These are phyloP conservation scores for Epsilonema sp. DNA, from an alignment of 2,888 invertebrate species.

Conservation along the genomic window DNA sequence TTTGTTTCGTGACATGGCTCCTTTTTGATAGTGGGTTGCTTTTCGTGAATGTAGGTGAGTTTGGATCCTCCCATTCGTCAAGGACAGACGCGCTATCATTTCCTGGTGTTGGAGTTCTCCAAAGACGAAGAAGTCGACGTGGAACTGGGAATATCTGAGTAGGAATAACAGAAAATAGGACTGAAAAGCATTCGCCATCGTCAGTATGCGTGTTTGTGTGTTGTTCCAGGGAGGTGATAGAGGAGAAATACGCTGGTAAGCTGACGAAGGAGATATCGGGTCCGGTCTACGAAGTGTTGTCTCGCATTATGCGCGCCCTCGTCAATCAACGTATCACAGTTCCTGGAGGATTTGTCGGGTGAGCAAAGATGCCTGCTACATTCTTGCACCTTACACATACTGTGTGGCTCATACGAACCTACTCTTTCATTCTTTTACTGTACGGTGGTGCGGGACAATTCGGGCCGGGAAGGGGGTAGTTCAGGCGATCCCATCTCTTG, in stretches of 20 bases:
- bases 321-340: slow-evolving; percentile 82
- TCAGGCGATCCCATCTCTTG: no score
- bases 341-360: slow-evolving; percentile 80
- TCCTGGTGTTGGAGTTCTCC: slow-evolving; percentile 73
- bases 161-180: slow-evolving; percentile 33
- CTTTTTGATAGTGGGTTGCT: no score
- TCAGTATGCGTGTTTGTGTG: not conserved
- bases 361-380: no score
- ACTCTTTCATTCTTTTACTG: no score
- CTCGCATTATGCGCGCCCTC: slow-evolving; percentile 84
- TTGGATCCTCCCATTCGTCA: slow-evolving; percentile 98
- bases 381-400: no score
- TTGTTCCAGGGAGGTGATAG: slow-evolving; percentile 52
- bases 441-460: no score
- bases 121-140: slow-evolving; percentile 80
- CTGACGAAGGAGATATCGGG: slow-evolving; percentile 71
- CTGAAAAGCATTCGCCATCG: no score
- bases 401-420: no score
- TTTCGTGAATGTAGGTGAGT: slow-evolving; percentile 48
- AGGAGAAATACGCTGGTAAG: slow-evolving; percentile 79
- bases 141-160: slow-evolving; percentile 76
- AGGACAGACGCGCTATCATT: slow-evolving; percentile 94
- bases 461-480: no score
- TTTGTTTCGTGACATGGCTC: no score
- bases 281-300: slow-evolving; percentile 79